Base-by-base conservation (phyloP, 1,140 invertebrate species). In the Drosophila seguyi region DNA sequence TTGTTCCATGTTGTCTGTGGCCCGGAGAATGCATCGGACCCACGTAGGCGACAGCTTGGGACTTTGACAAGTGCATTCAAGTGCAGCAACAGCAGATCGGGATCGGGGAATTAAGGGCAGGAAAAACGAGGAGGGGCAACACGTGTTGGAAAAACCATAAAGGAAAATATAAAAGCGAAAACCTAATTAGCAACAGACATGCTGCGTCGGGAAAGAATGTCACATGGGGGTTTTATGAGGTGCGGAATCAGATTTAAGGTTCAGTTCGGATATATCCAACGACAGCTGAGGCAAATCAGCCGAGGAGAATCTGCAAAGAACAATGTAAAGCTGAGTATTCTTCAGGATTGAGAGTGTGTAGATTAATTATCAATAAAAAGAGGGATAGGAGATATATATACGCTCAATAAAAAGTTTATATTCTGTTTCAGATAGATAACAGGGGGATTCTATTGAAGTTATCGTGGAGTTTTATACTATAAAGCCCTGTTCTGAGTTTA, bases 51-150 rank as follows among this genome's bases (percentile, higher is more conserved):
- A 47, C 62, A 57, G 63, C 75, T 47, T 55, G 59, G 75, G 66
- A 69, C 79, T 72, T 87, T 76, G 65, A 79, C 75, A 87, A 87
- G 79, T 87, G 75, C 79, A 76, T 67, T 87, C 50, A 69, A 86
- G 74, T 86, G 77, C 62, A 53, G 50, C 50, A 36, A 25, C 29
- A 52, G 11, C 29, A 79, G 59, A 44, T 48, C 39, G 47, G 61
- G 29, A 61, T 52, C 42, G 42, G 20, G 42, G 44, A 45, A 16
- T 48, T 59, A 41, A 59, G 60, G 60, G 36, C 25, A 39, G 36
- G 36, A 41, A 63, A 59, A 68, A 25, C 38, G 3, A 55, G 27
- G 55, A 14, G 14, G 14, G n/a, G n/a, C 44, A 67, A 60, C 71
- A 81, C 77, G 77, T 80, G 77, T 50, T 75, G 57, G 44, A 38